Evolutionary conservation across 2,888 invertebrate genomes (phyloP).

Genomic region (Rhamphomyia laevipes): DNA sequence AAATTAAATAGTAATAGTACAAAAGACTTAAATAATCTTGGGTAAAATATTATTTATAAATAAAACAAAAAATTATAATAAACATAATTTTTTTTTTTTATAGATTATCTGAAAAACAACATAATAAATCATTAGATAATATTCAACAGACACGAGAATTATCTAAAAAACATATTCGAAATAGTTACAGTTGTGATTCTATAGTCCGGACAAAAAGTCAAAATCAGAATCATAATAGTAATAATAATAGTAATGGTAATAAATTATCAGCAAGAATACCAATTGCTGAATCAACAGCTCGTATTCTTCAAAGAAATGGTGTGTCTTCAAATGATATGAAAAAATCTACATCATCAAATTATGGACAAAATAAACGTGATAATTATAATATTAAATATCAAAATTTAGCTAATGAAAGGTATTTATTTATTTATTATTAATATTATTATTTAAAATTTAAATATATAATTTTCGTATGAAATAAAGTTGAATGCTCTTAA

Average conservation of each 20-base stretch:
- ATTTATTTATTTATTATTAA: too few species aligned
- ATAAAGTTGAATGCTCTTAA: too few species aligned
- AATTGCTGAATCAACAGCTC: slow-evolving; percentile 23
- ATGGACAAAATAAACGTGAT: too few species aligned
- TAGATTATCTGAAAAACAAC: slow-evolving; percentile 10
- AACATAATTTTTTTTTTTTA: slow-evolving; percentile 2
- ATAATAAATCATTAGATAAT: slow-evolving; percentile 14
- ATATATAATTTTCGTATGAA: too few species aligned
- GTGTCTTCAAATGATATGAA: slow-evolving; percentile 16
- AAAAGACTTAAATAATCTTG: background rate
- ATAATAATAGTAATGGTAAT: background rate
- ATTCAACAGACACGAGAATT: slow-evolving; percentile 3
- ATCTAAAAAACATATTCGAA: slow-evolving; percentile 13
- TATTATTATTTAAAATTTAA: too few species aligned
- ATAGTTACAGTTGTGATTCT: slow-evolving; percentile 22
- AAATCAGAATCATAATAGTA: background rate
- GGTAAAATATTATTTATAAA: background rate
- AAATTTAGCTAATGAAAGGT: too few species aligned
- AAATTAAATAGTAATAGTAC: slow-evolving; percentile 1
- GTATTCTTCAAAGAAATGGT: slow-evolving; percentile 23
- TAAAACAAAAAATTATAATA: background rate
- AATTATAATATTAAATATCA: too few species aligned
- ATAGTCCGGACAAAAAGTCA: slow-evolving; percentile 12
- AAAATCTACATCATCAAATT: background rate
- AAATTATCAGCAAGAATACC: slow-evolving; percentile 20